A percentile compares a stretch with the other conserved stretches of the same genome.
These are phyloP conservation scores for Apoderus coryli DNA, from an alignment of 2,888 invertebrate species.

Conservation along the genomic window DNA sequence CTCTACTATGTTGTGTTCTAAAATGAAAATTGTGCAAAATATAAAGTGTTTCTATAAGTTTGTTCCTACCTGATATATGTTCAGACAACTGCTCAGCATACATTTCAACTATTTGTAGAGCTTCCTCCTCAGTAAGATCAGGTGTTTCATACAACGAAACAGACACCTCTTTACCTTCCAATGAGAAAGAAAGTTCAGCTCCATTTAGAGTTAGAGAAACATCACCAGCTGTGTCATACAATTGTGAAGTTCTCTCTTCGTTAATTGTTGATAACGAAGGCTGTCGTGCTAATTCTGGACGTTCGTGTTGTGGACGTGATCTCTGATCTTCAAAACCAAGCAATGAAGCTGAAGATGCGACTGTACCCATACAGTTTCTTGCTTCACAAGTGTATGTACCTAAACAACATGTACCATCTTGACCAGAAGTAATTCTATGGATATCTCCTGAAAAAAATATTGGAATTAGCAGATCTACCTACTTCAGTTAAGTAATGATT, in stretches of 20 bases:
- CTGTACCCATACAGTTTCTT: conserved; percentile 79
- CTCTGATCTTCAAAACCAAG: conserved; percentile 72
- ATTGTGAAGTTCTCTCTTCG: conserved; percentile 78
- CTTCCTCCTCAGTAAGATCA: conserved; percentile 83
- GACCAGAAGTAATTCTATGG: conserved; percentile 74
- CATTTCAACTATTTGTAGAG: conserved; percentile 84
- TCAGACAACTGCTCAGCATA: conserved; percentile 86
- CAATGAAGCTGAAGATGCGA: conserved; percentile 76
- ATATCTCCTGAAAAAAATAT: no score
- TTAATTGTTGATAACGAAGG: conserved; percentile 82
- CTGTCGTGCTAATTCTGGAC: conserved; percentile 48
- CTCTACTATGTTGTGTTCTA: conserved; percentile 72
- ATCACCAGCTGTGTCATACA: conserved; percentile 55
- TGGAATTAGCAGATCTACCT: no score
- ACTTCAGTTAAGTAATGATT: no score
- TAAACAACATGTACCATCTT: conserved; percentile 75
- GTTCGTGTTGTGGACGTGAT: conserved; percentile 38
- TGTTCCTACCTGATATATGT: conserved; percentile 49
- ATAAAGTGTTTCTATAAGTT: no score
- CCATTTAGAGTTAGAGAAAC: conserved; percentile 59
- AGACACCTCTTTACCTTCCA: conserved; percentile 83
- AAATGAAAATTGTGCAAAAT: no score
- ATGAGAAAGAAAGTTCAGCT: conserved; percentile 78
- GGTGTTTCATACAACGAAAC: conserved; percentile 86
- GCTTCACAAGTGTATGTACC: conserved; percentile 88